A percentile compares a stretch with the other conserved stretches of the same genome.
Conservation (phyloP, 2,888 invertebrate genomes). For the Pyralis farinalis region DNA sequence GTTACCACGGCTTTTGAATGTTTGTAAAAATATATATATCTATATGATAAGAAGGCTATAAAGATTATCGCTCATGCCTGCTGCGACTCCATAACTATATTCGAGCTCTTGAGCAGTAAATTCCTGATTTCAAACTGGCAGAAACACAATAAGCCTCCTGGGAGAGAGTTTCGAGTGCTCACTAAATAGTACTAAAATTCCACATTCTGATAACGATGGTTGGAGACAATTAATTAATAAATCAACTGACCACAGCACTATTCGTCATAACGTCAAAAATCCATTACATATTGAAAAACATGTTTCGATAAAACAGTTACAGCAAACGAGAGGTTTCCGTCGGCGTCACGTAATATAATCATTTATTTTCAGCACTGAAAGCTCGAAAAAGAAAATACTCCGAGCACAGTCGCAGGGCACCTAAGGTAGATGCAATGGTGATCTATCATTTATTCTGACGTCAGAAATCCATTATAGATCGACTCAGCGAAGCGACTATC, state of each 20-base stretch:
- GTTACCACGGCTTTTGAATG: too few relatives aligned
- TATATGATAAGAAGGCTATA: too few relatives aligned
- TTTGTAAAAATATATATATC: too few relatives aligned
- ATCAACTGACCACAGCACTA: constrained; percentile 27
- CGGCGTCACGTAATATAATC: neutral
- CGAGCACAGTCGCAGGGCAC: neutral
- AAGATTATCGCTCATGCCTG: too few relatives aligned
- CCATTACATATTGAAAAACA: constrained; percentile 24
- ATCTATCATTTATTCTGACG: constrained; percentile 2
- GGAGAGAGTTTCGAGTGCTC: too few relatives aligned
- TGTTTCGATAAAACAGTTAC: neutral
- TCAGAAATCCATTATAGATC: constrained; percentile 1
- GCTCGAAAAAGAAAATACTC: neutral
- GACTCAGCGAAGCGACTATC: neutral
- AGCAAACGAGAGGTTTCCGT: neutral
- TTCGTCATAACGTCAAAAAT: constrained; percentile 33
- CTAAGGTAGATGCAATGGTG: neutral
- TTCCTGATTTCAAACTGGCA: too few relatives aligned
- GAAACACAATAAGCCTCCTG: too few relatives aligned
- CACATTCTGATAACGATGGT: too few relatives aligned
- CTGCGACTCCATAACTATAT: too few relatives aligned
- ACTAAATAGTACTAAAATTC: too few relatives aligned
- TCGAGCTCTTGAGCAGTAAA: too few relatives aligned
- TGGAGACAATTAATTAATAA: neutral
- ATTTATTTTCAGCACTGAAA: neutral